Percentiles rank a stretch among this genome's conserved stretches.
phyloP scores from a whole-genome alignment of 2,113 vertebrate species.

The Coregonus clupeaformis region DNA sequence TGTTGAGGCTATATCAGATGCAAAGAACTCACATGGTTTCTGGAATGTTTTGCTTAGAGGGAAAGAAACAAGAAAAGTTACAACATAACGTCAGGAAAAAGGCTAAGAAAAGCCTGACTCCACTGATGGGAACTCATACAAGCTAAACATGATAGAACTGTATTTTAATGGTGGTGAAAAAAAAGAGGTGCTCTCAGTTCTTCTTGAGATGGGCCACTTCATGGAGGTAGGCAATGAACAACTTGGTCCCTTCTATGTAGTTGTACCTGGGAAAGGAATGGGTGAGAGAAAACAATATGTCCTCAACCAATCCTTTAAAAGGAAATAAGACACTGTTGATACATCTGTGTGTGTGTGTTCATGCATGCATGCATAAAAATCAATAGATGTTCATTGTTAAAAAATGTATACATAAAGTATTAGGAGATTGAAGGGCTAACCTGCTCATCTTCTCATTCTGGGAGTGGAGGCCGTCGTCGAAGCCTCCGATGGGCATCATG shows the following conservation, averaged over 20 bases:
- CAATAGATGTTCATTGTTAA: background rate
- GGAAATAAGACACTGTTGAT: background rate
- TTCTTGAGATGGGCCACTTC: conserved; percentile 69
- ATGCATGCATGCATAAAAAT: background rate
- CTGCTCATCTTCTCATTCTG: conserved; percentile 82
- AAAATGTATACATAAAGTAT: no score
- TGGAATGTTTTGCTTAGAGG: background rate
- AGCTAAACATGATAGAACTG: background rate
- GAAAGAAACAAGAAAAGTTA: background rate
- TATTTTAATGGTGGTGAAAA: background rate
- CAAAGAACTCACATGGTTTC: background rate
- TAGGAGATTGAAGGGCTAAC: conserved; percentile 49
- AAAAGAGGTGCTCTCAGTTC: background rate
- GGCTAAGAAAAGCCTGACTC: background rate
- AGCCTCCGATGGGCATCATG: conserved; percentile 78
- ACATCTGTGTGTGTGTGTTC: background rate
- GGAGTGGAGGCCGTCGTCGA: conserved; percentile 79
- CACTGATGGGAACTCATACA: background rate
- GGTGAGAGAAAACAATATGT: background rate
- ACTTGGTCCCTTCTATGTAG: conserved; percentile 77
- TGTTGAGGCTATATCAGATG: background rate
- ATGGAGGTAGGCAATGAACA: conserved; percentile 72
- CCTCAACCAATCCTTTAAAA: background rate
- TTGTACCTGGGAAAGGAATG: conserved; percentile 64
- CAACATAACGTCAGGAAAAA: background rate